Percentiles rank a stretch among this genome's conserved stretches.
These are phyloP conservation scores for Loripinus fragilis DNA, from an alignment of 2,888 invertebrate genomes.

Conservation along the genomic window DNA sequence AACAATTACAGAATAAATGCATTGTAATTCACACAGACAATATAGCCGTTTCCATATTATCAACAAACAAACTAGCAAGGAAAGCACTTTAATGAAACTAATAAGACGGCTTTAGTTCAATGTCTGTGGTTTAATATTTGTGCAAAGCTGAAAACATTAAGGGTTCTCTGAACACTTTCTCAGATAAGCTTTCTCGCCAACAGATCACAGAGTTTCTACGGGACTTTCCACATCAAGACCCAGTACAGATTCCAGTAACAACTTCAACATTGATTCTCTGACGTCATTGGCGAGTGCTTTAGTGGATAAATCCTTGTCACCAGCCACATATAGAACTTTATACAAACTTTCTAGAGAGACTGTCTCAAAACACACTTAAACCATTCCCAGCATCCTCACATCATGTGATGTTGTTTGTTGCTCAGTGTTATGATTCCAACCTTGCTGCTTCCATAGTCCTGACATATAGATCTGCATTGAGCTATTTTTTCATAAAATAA, in stretches of 20 bases:
- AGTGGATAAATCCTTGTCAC: not conserved
- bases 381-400: too few species aligned
- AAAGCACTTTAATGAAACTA: slow-evolving; percentile 31
- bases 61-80: slow-evolving; percentile 38
- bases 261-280: too few species aligned
- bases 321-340: not conserved
- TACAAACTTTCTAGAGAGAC: not conserved
- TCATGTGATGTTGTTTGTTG: too few species aligned
- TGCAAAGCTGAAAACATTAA: slow-evolving; percentile 33
- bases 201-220: slow-evolving; percentile 34
- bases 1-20: slow-evolving; percentile 30
- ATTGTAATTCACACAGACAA: slow-evolving; percentile 42
- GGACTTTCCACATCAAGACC: not conserved
- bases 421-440: not conserved
- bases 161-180: slow-evolving; percentile 26
- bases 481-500: not conserved
- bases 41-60: slow-evolving; percentile 29
- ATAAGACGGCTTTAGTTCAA: slow-evolving; percentile 29
- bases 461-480: slow-evolving; percentile 1
- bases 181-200: slow-evolving; percentile 34
- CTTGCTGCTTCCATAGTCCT: not conserved
- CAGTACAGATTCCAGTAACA: not conserved
- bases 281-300: not conserved
- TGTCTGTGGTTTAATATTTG: slow-evolving; percentile 22
- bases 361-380: not conserved